Conservation (phyloP, 1,140 invertebrate genomes). For the Arctopsyche grandis region DNA sequence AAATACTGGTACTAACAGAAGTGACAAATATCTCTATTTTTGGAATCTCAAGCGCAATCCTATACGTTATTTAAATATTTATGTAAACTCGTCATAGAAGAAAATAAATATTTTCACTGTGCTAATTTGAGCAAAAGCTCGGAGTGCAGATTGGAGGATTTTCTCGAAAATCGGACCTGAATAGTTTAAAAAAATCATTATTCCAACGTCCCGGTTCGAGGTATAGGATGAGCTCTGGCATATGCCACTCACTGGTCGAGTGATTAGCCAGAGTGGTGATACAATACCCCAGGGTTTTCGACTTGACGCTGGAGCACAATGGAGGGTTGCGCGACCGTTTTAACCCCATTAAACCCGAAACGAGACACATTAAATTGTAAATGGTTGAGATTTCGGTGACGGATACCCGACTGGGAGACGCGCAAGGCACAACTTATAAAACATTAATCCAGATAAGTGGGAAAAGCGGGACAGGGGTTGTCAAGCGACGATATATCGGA, state of each 20-base stretch:
- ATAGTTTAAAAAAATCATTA: too few species aligned
- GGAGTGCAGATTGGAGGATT: too few species aligned
- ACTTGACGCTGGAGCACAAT: background rate
- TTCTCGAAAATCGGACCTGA: too few species aligned
- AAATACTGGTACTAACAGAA: too few species aligned
- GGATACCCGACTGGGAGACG: background rate
- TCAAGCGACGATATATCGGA: background rate
- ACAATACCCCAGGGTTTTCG: background rate
- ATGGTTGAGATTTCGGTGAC: background rate
- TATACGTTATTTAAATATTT: too few species aligned
- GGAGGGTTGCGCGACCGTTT: background rate
- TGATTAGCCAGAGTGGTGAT: background rate
- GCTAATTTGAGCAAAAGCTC: too few species aligned
- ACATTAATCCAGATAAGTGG: slow-evolving; percentile 22
- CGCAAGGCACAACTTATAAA: slow-evolving; percentile 2
- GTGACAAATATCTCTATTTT: too few species aligned
- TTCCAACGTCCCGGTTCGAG: too few species aligned
- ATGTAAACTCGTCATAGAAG: too few species aligned
- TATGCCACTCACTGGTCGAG: background rate
- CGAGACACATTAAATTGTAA: slow-evolving; percentile 7
- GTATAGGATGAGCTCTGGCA: too few species aligned
- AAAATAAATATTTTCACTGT: too few species aligned
- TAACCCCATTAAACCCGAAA: background rate
- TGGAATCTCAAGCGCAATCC: too few species aligned
- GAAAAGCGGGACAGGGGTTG: background rate